Percentiles rank a stretch among this genome's conserved stretches.
Conservation (phyloP, 92 coral and sea anemone species). For the Isaurus tuberculatus region DNA sequence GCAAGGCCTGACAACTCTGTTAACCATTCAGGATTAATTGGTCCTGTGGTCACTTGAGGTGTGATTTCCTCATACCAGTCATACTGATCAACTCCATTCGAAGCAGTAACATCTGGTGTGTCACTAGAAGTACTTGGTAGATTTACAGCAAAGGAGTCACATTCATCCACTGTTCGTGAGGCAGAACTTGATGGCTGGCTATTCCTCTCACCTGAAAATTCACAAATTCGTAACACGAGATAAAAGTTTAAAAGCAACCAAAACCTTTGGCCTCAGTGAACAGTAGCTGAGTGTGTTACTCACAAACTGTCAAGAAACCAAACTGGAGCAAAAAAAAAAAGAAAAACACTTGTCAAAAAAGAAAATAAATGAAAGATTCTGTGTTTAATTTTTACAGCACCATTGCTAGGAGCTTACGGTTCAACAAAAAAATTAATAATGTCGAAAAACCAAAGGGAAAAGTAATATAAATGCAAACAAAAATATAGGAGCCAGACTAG, state of each 20-base stretch:
- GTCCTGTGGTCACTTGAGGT: constrained; percentile 28
- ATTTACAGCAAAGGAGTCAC: constrained; percentile 17
- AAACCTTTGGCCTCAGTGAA: too few species aligned
- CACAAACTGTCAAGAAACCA: too few species aligned
- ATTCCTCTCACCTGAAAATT: constrained; percentile 19
- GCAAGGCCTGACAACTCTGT: constrained; percentile 31
- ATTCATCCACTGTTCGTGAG: constrained; percentile 13
- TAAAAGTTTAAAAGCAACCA: neutral
- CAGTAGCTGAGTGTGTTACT: too few species aligned
- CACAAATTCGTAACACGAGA: neutral
- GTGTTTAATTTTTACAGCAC: too few species aligned
- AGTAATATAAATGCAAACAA: too few species aligned
- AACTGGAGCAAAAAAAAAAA: too few species aligned
- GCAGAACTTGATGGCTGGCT: neutral
- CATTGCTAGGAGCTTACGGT: too few species aligned
- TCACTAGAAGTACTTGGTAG: constrained; percentile 10
- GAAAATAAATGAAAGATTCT: too few species aligned
- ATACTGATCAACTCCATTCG: constrained; percentile 28
- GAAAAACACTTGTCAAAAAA: too few species aligned
- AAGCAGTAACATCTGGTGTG: neutral
- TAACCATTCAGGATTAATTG: constrained; percentile 26
- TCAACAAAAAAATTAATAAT: too few species aligned
- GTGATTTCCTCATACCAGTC: constrained; percentile 47
- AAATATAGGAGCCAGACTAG: too few species aligned
- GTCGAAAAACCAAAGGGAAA: too few species aligned